Percentiles rank a stretch among this genome's conserved stretches.
These are phyloP conservation scores for Potamarius usumacintae DNA, from an alignment of 2,113 vertebrate genomes.

Conservation along the genomic window DNA sequence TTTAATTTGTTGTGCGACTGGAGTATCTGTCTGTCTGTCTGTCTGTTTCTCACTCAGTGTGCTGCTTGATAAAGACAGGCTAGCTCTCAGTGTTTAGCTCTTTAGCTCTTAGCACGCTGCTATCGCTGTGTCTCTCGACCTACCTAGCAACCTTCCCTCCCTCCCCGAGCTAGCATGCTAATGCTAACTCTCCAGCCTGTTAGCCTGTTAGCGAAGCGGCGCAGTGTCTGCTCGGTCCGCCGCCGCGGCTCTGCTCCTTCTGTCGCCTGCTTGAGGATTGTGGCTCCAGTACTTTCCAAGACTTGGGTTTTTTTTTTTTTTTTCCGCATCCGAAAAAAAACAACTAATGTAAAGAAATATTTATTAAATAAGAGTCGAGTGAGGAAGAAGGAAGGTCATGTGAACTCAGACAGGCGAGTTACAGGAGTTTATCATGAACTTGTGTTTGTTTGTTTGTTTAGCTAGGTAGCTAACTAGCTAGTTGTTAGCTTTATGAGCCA, in stretches of 20 bases:
- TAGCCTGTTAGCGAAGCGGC: not conserved
- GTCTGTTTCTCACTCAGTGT: not conserved
- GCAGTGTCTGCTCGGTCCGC: not conserved
- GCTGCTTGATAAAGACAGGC: not conserved
- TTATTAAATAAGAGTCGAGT: not conserved
- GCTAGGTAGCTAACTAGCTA: not conserved
- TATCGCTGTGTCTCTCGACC: not conserved
- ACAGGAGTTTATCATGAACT: not conserved
- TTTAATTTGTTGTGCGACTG: not conserved
- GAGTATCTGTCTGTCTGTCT: not conserved
- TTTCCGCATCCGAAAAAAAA: too few species aligned
- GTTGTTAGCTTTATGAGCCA: not conserved
- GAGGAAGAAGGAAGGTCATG: not conserved
- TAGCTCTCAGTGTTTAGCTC: not conserved
- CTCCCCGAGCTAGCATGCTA: conserved; percentile 2
- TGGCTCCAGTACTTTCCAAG: not conserved
- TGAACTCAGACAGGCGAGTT: not conserved
- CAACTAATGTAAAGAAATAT: too few species aligned
- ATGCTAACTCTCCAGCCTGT: not conserved
- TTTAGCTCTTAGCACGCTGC: not conserved
- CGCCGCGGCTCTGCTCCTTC: not conserved
- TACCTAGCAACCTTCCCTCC: not conserved
- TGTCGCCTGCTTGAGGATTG: not conserved
- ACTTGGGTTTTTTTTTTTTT: not conserved
- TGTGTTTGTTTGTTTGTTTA: not conserved